Evolutionary conservation across 2,797 vertebrate species (phyloP).

Genomic region (Aplochiton taeniatus): DNA sequence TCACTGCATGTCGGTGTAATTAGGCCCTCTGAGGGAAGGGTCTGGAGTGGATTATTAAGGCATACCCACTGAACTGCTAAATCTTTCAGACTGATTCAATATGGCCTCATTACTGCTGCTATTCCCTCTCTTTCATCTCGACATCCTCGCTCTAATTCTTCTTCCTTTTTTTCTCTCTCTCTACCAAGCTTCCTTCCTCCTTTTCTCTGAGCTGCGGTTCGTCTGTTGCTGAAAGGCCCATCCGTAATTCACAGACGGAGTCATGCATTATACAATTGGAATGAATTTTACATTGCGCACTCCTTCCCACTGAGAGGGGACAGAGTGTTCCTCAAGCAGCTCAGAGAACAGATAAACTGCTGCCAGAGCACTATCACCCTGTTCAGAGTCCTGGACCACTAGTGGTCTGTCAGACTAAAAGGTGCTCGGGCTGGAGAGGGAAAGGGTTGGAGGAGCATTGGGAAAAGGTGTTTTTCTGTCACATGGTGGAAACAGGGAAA

Average conservation of each 20-base stretch:
- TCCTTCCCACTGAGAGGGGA: too few species aligned
- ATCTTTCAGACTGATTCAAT: background rate
- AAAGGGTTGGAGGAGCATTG: background rate
- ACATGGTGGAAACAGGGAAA: too few species aligned
- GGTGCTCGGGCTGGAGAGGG: background rate
- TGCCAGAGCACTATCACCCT: too few species aligned
- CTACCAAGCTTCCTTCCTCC: too few species aligned
- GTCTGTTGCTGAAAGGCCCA: background rate
- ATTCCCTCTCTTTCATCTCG: background rate
- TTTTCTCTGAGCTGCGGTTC: too few species aligned
- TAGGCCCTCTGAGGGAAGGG: too few species aligned
- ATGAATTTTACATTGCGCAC: background rate
- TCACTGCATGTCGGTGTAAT: too few species aligned
- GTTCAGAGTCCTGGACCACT: too few species aligned
- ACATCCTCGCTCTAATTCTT: background rate
- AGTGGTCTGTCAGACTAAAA: background rate
- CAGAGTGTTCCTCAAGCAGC: too few species aligned
- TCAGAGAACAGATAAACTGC: too few species aligned
- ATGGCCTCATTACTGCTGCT: background rate
- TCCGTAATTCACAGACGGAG: constrained; percentile 46
- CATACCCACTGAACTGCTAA: background rate
- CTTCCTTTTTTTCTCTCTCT: background rate
- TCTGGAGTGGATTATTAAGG: too few species aligned
- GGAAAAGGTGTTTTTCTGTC: too few species aligned
- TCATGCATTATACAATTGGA: constrained; percentile 39